phyloP scores from a whole-genome alignment of 1,140 invertebrate species.

The Euwallacea similis region DNA sequence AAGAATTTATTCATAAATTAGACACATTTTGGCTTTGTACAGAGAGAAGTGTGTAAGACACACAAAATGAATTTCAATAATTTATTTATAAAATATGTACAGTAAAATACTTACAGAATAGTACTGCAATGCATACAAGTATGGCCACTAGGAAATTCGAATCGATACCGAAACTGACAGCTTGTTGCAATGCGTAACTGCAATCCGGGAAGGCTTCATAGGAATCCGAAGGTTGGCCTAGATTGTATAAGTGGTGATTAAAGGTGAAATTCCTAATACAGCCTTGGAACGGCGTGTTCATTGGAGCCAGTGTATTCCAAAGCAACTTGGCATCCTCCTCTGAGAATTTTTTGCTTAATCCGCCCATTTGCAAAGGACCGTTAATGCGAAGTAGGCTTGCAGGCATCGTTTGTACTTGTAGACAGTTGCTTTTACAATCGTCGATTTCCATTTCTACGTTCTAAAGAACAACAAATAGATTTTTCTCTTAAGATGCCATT shows the following conservation, averaged over 20 bases:
- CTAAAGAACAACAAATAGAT: constrained; percentile 52
- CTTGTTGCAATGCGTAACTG: constrained; percentile 67
- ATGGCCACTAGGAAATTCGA: constrained; percentile 84
- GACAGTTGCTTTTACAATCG: constrained; percentile 72
- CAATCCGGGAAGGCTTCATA: constrained; percentile 70
- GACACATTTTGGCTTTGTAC: not conserved
- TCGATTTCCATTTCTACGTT: constrained; percentile 76
- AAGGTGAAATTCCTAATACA: constrained; percentile 86
- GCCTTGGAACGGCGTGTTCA: constrained; percentile 71
- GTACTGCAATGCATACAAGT: constrained; percentile 73
- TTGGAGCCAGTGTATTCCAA: constrained; percentile 69
- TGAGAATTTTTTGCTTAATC: constrained; percentile 63
- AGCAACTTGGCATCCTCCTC: constrained; percentile 54
- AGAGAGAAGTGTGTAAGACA: too few species aligned
- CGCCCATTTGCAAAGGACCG: constrained; percentile 84
- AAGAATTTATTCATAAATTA: constrained; percentile 37
- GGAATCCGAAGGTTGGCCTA: constrained; percentile 70
- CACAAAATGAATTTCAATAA: not conserved
- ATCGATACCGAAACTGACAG: constrained; percentile 78
- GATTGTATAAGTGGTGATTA: constrained; percentile 76
- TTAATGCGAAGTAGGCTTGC: constrained; percentile 86
- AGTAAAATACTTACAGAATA: constrained; percentile 64
- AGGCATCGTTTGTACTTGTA: constrained; percentile 67
- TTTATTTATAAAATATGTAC: not conserved
- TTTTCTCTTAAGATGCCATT: not conserved